Percentiles rank a stretch among this genome's conserved stretches.
Evolutionary conservation across 1,140 invertebrate species (phyloP).

Genomic region (Drosophila pandora): DNA sequence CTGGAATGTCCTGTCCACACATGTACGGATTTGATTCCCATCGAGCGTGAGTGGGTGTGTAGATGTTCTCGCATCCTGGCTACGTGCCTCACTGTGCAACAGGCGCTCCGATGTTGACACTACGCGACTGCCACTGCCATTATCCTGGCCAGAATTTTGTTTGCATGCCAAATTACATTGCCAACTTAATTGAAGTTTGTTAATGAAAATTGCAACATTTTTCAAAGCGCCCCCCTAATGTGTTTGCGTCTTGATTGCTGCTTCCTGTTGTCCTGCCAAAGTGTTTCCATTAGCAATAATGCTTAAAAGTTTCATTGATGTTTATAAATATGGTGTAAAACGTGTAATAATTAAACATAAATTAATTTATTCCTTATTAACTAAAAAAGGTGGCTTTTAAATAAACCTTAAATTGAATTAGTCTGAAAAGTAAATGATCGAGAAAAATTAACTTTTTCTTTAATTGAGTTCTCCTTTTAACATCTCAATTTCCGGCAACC

Average conservation of each 20-base stretch:
- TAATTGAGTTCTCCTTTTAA: slow-evolving; percentile 36
- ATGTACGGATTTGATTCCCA: slow-evolving; percentile 30
- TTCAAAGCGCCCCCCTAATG: slow-evolving; percentile 34
- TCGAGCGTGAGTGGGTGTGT: slow-evolving; percentile 3
- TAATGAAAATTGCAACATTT: slow-evolving; percentile 78
- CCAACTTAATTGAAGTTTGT: slow-evolving; percentile 80
- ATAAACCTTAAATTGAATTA: background rate
- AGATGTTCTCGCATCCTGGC: slow-evolving; percentile 20
- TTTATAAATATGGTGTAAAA: slow-evolving; percentile 3
- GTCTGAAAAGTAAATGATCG: background rate
- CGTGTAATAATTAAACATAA: too few relatives aligned
- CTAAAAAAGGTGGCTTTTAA: background rate
- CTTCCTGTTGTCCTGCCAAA: background rate
- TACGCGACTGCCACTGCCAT: slow-evolving; percentile 59
- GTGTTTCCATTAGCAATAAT: slow-evolving; percentile 46
- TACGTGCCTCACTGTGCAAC: slow-evolving; percentile 66
- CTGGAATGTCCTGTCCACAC: slow-evolving; percentile 27
- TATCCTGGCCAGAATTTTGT: slow-evolving; percentile 78
- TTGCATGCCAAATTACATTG: slow-evolving; percentile 79
- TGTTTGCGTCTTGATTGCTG: slow-evolving; percentile 25
- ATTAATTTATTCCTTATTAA: background rate
- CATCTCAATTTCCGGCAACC: slow-evolving; percentile 45
- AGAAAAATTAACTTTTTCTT: background rate
- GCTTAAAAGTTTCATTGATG: slow-evolving; percentile 11
- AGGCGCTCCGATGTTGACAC: slow-evolving; percentile 63